Evolutionary conservation across 2,113 vertebrate species (phyloP), one percentile per base, ranked within the genome.

Genomic region (Cololabis saira): DNA sequence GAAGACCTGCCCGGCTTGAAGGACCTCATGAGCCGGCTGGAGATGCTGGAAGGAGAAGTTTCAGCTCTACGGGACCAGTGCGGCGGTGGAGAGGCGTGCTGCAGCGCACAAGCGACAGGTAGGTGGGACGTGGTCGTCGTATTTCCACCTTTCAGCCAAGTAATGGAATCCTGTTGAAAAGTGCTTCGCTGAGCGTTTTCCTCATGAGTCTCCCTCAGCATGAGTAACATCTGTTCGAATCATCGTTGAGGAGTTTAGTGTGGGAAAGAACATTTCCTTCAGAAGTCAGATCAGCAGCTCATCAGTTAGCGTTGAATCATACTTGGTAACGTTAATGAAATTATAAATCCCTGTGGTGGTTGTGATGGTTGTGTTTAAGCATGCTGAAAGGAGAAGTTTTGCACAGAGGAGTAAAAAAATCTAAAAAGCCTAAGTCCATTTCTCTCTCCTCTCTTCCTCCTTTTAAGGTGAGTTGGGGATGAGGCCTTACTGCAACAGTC

Each of bases 21-120:
- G 74, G 95, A 95, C 13, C 95, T 99, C 27, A 83, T 98, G 78
- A 95, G 74, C 90, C 93, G 97, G 7, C 87, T 99, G 42, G 96
- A 99, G 82, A 92, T 96, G 77, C 89, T 99, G n/a, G 97, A 99
- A 82, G 93, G 90, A 12, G 85, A 97, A 73, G 93, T 99, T 27
- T 98, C 96, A 8, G 91, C 94, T 14, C 85, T 99, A 27, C 83
- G 94, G 57, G 94, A 96, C 48, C 96, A 96, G 86, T 98, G 96
- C 50, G 67, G 67, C 30, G 74, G 68, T 0, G 95, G 92, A 0
- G 54, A 69, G 2, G 83, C 86, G 58, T 96, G 97, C 90, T 97
- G 97, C 79, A 88, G 91, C 0, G 74, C 82, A 8, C 93, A 91
- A 61, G 87, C 80, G 58, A 93, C 94, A 80, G 93, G 92, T 93